These are phyloP conservation scores for Rhimphoctona megacephalus DNA, from an alignment of 2,888 invertebrate genomes.

Conservation along the genomic window DNA sequence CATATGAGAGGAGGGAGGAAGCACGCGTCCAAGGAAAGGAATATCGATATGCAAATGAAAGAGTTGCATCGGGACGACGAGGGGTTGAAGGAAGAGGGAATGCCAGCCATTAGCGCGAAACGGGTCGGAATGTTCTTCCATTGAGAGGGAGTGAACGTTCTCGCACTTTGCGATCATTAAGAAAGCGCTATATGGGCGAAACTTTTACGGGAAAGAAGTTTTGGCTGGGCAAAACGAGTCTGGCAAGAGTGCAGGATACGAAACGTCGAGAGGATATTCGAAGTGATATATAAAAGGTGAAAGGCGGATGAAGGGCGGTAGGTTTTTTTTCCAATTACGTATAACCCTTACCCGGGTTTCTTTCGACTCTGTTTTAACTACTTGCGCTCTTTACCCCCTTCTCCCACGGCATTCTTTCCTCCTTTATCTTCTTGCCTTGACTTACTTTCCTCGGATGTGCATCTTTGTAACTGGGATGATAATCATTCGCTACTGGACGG, in stretches of 20 bases:
- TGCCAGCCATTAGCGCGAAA: constrained; percentile 48
- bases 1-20: background rate
- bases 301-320: background rate
- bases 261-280: constrained; percentile 14
- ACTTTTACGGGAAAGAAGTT: constrained; percentile 33
- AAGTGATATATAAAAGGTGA: constrained; percentile 24
- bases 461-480: constrained; percentile 30
- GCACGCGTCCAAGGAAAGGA: constrained; percentile 4
- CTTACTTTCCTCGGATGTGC: constrained; percentile 4
- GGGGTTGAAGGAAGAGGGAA: background rate
- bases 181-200: constrained; percentile 22
- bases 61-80: constrained; percentile 7
- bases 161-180: constrained; percentile 42
- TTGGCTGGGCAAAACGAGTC: background rate
- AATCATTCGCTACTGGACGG: constrained; percentile 44
- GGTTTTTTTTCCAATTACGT: constrained; percentile 24
- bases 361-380: constrained; percentile 7
- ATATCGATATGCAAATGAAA: constrained; percentile 58
- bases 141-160: constrained; percentile 12
- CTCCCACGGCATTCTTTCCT: background rate
- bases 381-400: background rate
- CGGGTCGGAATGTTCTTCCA: constrained; percentile 2
- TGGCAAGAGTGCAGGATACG: constrained; percentile 21
- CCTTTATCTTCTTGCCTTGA: constrained; percentile 2
- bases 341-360: background rate